phyloP scores from a whole-genome alignment of 2,797 vertebrate genomes.

The Tarsius wallacei region DNA sequence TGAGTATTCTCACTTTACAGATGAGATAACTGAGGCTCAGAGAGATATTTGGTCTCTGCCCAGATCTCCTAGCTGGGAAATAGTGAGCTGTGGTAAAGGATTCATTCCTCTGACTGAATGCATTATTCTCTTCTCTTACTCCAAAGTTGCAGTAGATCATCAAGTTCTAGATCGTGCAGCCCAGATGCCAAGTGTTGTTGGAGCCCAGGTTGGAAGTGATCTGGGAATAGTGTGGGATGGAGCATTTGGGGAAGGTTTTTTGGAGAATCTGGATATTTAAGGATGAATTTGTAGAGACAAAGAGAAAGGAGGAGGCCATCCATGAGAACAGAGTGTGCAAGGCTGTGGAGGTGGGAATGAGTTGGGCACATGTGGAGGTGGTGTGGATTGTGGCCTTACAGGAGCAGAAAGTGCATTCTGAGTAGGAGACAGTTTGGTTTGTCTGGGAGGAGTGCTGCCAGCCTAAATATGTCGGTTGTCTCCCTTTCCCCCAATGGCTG shows the following conservation, averaged over 20 bases:
- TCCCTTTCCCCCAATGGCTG: not conserved
- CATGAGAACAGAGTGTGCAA: not conserved
- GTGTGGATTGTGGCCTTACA: not conserved
- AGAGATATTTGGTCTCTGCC: constrained; percentile 21
- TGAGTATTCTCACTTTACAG: constrained; percentile 50
- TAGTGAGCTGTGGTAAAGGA: not conserved
- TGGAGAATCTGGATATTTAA: constrained; percentile 11
- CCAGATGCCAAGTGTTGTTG: constrained; percentile 24
- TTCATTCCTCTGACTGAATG: constrained; percentile 21
- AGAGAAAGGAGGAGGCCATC: not conserved
- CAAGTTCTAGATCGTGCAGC: not conserved
- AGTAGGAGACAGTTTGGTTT: constrained; percentile 33
- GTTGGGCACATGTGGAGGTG: constrained; percentile 17
- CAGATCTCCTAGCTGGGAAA: not conserved
- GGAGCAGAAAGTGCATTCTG: constrained; percentile 45
- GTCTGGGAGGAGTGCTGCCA: not conserved
- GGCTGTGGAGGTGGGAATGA: not conserved
- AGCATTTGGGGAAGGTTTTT: constrained; percentile 9
- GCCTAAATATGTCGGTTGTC: not conserved
- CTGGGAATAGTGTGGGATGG: not conserved
- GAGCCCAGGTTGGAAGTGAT: not conserved
- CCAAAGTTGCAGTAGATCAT: constrained; percentile 26
- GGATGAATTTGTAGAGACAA: constrained; percentile 20
- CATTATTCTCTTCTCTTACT: constrained; percentile 14
- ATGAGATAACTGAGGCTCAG: constrained; percentile 41